Evolutionary conservation across 2,888 invertebrate genomes (phyloP).

Genomic region (Deilephila elpenor): DNA sequence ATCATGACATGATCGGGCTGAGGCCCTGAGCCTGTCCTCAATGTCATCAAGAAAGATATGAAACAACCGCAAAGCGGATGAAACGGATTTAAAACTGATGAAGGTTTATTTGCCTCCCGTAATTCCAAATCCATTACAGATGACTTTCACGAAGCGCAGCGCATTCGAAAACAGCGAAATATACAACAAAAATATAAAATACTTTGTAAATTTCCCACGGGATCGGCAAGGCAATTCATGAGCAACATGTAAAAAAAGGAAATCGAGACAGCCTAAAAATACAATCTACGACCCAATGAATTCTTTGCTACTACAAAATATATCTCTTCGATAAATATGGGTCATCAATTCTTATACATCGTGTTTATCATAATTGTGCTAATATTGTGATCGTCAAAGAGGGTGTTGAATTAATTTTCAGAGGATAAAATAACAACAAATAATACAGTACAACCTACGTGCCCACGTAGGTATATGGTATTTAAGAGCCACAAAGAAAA

Average conservation of each 20-base stretch:
- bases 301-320: not conserved
- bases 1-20: not conserved
- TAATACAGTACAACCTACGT: too few relatives aligned
- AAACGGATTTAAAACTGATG: not conserved
- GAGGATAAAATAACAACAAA: too few relatives aligned
- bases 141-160: not conserved
- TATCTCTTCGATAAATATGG: not conserved
- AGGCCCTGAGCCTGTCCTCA: too few relatives aligned
- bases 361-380: too few relatives aligned
- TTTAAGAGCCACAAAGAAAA: too few relatives aligned
- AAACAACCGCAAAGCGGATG: not conserved
- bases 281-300: not conserved
- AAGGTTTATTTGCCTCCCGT: not conserved
- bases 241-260: constrained; percentile 8
- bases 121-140: not conserved
- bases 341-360: not conserved
- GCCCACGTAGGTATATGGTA: too few relatives aligned
- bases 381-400: too few relatives aligned
- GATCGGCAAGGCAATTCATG: constrained; percentile 16
- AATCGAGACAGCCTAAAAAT: constrained; percentile 12
- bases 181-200: not conserved
- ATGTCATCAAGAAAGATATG: not conserved
- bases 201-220: constrained; percentile 16
- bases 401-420: too few relatives aligned
- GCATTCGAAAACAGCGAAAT: not conserved